These are phyloP conservation scores for Wiebesia pumilae DNA, from an alignment of 1,140 invertebrate genomes.

Conservation along the genomic window DNA sequence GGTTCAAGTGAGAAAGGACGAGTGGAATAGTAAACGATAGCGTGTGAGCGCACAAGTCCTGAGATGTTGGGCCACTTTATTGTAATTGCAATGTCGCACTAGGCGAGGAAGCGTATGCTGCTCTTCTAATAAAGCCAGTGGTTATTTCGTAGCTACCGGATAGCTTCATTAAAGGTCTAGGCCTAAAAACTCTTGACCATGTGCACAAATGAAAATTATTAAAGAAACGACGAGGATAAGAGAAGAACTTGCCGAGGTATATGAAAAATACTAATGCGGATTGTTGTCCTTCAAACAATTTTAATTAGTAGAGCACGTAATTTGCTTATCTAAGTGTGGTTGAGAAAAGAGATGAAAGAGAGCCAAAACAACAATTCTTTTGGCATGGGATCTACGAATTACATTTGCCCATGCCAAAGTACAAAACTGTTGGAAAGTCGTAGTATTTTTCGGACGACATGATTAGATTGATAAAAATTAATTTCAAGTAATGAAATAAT, in stretches of 20 bases:
- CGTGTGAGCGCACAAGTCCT: slow-evolving; percentile 36
- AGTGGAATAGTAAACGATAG: slow-evolving; percentile 9
- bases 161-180: slow-evolving; percentile 59
- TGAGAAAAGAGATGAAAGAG: too few relatives aligned
- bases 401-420: not conserved
- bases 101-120: slow-evolving; percentile 49
- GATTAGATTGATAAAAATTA: not conserved
- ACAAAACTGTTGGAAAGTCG: not conserved
- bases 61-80: slow-evolving; percentile 62
- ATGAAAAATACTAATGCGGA: not conserved
- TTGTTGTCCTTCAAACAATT: not conserved
- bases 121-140: slow-evolving; percentile 53
- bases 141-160: slow-evolving; percentile 56
- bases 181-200: slow-evolving; percentile 55
- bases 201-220: slow-evolving; percentile 41
- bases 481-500: too few relatives aligned
- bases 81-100: slow-evolving; percentile 66
- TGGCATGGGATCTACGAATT: not conserved
- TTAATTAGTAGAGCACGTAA: slow-evolving; percentile 18
- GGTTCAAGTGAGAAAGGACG: not conserved
- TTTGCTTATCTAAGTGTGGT: not conserved
- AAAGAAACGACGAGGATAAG: slow-evolving; percentile 6
- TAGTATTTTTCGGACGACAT: not conserved
- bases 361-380: not conserved
- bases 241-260: slow-evolving; percentile 10